phyloP scores from a whole-genome alignment of 2,888 invertebrate genomes.

The Trisateles emortualis region DNA sequence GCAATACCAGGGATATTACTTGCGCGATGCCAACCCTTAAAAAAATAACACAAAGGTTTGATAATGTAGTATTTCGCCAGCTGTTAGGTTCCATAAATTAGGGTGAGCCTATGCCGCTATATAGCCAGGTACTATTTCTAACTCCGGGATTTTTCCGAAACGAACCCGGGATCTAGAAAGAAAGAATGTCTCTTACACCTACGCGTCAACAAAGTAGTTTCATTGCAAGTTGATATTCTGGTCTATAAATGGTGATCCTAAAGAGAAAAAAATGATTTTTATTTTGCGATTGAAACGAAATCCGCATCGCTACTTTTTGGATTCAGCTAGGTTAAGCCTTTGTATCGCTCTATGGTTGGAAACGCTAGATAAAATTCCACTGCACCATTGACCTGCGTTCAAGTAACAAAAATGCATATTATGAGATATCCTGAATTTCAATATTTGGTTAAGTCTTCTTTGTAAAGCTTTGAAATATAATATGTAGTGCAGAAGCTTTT shows the following conservation, averaged over 20 bases:
- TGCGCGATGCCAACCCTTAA: no score
- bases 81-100: no score
- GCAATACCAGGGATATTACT: no score
- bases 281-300: slow-evolving; percentile 22
- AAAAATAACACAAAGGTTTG: no score
- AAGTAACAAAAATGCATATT: slow-evolving; percentile 8
- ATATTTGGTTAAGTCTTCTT: background rate
- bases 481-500: background rate
- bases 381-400: slow-evolving; percentile 14
- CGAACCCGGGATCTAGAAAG: no score
- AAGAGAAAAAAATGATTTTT: slow-evolving; percentile 20
- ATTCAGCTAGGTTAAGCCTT: slow-evolving; percentile 30
- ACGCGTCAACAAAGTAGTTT: no score
- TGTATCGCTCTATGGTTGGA: slow-evolving; percentile 21
- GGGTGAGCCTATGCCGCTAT: no score
- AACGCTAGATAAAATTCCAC: slow-evolving; percentile 24
- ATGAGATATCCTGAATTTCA: background rate
- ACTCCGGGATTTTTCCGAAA: no score
- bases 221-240: slow-evolving; percentile 25
- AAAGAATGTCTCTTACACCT: no score
- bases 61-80: no score
- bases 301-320: slow-evolving; percentile 24
- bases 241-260: slow-evolving; percentile 6
- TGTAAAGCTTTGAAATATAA: background rate
- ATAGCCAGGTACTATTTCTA: no score